phyloP scores from a whole-genome alignment of 1,140 invertebrate genomes.

The Carposina sasakii region DNA sequence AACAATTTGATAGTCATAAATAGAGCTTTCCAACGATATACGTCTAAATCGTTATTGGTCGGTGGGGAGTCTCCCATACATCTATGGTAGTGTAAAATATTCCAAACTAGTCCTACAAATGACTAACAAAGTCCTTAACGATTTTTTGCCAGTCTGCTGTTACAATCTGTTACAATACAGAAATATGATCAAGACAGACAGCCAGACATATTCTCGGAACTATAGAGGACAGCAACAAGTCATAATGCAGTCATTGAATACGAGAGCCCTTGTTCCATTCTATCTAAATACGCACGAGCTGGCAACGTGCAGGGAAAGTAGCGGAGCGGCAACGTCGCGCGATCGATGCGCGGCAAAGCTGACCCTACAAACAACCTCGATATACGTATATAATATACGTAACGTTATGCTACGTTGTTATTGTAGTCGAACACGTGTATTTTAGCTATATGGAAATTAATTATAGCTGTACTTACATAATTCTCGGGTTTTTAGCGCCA shows the following conservation, averaged over 20 bases:
- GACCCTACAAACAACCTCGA: conserved; percentile 1
- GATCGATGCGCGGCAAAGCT: conserved; percentile 8
- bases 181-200: too few relatives aligned
- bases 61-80: too few relatives aligned
- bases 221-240: conserved; percentile 14
- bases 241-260: conserved; percentile 6
- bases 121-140: too few relatives aligned
- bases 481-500: background rate
- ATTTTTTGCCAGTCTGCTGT: too few relatives aligned
- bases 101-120: too few relatives aligned
- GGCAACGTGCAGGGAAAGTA: conserved; percentile 21
- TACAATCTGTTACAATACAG: too few relatives aligned
- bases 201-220: too few relatives aligned
- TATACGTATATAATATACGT: background rate
- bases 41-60: too few relatives aligned
- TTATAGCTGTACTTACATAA: background rate
- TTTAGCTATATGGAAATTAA: too few relatives aligned
- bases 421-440: conserved; percentile 8
- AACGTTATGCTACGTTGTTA: conserved; percentile 5
- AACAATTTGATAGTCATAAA: too few relatives aligned
- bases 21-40: too few relatives aligned
- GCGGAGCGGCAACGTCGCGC: conserved; percentile 16
- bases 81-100: too few relatives aligned
- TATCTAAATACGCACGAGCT: conserved; percentile 27
- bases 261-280: conserved; percentile 8